Base-by-base conservation (phyloP, 2,113 vertebrate species). In the Nerophis lumbriciformis region DNA sequence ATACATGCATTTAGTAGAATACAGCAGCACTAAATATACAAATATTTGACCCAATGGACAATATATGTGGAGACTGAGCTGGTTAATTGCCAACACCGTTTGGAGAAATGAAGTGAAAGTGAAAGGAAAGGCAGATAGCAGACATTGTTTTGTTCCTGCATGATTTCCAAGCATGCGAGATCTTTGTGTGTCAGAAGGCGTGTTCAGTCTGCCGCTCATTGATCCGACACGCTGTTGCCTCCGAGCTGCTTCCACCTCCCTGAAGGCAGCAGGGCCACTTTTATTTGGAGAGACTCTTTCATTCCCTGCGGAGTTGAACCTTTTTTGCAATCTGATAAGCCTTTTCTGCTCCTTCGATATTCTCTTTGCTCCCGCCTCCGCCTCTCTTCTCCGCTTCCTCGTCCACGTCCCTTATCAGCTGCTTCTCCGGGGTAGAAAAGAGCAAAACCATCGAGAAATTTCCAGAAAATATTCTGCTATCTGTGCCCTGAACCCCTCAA, bases 181-280 rank as follows among this genome's bases (percentile, higher is more conserved):
- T 75, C 50, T 15, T 71, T 73, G 63, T 60, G 73, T 68, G 44
- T 61, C 8, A 71, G 74, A 69, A 78, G 61, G 68, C 56, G 69
- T 76, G 72, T 71, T 84, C 75, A 83, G 79, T 83, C 81, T 77
- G 65, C 68, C 53, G 76, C 54, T 52, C 65, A 85, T 83, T 81
- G 82, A 87, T 87, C 77, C 65, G 55, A 56, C 51, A 77, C 69
- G 62, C 12, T 64, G 77, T 72, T 78, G 71, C 51, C 53, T 68
- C 69, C 75, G 61, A 54, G 5, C 52, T 65, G 47, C 68, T 63
- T 47, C 74, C 68, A 75, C 63, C 68, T 54, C 54, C 77, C 63
- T 0, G 15, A 58, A 68, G 68, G 72, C 66, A 66, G 72, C 53
- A 69, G 65, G 28, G 66, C 36, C 70, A 72, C 68, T 78, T 83